Base-by-base conservation (phyloP, 2,888 invertebrate genomes). In the Harpalus rubripes region DNA sequence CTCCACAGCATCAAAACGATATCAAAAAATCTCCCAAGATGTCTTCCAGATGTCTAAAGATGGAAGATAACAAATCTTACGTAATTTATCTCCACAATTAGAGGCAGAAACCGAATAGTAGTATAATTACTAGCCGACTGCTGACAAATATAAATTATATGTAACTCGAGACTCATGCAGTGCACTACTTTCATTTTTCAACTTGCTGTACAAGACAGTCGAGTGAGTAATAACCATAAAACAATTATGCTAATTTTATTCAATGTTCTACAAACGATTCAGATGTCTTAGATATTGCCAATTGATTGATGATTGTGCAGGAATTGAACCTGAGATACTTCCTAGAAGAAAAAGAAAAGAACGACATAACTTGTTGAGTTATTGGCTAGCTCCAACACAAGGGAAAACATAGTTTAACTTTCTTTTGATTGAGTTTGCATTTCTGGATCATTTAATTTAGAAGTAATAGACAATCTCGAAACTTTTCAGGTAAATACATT, bases 121-220 rank as follows among this genome's bases (percentile, higher is more conserved):
- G 44, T 52, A 52, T 52, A 52, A 52, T 68, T 68, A 32, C 68
- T 68, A 32, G 68, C 39, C 39, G 44, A 52, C 44, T 52, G 68
- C 68, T 68, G 68, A 68, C 68, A 32, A 68, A 68, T 68, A 68
- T 39, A 68, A 68, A 68, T 68, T 68, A 68, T 68, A 32, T 68
- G 68, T 68, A 68, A 68, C 68, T n/a, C 32, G 68, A 68, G n/a
- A 68, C 39, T 15, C 10, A 26, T 68, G 68, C 68, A 68, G 15
- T 68, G 68, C 68, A 68, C 68, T 68, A 68, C 68, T 68, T 68
- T 68, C 39, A 68, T 68, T 68, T 68, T 68, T 68, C 68, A 68
- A 15, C 10, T 7, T 68, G 68, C 68, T 68, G 15, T 68, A 65
- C 65, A 65, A 52, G 26, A 39, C 32, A 39, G 26, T 63, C 63